Evolutionary conservation across 30 jellyfish, hydroid and myxozoan species (phyloP), one percentile per base, ranked within the genome.

Genomic region (Pseudorhiza aurosa): DNA sequence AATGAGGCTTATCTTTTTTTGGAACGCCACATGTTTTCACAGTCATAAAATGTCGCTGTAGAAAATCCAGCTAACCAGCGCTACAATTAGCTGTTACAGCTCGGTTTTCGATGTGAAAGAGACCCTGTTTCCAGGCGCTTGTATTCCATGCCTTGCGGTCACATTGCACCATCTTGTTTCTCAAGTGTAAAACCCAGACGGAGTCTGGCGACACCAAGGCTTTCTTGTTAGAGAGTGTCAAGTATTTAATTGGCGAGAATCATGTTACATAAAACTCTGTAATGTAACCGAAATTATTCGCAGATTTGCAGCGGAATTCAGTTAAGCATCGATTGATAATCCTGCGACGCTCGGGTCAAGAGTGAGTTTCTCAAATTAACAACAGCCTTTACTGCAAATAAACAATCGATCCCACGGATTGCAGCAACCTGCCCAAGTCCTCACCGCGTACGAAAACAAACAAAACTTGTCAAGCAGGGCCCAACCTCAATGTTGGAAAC

Each of bases 1-100:
- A 27, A 10, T 70, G 28, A 35, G 31, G 18, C 46, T 22, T 43
- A 18, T 70, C 83, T 70, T 44, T 70, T 44, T 70, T 46, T 70
- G 83, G 83, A 44, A 70, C 36, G 8, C 83, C 83, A 70, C 83
- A 70, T 70, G 83, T 46, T 70, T 70, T 70, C 55, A 70, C 83
- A 70, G 83, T 42, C 83, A 44, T 70, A 70, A 46, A 70, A 36
- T 70, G 56, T 44, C 51, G 83, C 67, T 53, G 67, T 1, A 46
- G 37, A 35, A 45, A 21, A 40, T 56, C 83, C 83, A 45, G 25
- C 70, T 4, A 15, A 8, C 55, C 17, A 70, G 35, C 28, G 83
- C 31, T 70, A 36, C 70, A 25, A 70, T 70, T 56, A 70, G 68
- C 83, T 70, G 83, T 70, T 46, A 70, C 69, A 21, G 22, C 68